Base-by-base conservation (phyloP, 2,113 vertebrate genomes). In the Leuciscus idus region DNA sequence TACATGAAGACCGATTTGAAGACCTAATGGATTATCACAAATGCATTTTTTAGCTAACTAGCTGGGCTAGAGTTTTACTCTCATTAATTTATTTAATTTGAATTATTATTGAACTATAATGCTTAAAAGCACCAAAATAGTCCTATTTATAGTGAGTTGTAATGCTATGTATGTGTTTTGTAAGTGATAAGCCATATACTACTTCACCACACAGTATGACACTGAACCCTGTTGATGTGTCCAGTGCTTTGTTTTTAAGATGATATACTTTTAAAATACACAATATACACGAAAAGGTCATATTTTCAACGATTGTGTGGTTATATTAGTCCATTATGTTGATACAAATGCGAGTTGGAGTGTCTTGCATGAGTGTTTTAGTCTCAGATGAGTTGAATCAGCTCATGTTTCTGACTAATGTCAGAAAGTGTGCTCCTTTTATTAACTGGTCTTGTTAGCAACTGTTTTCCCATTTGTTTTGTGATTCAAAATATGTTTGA, bases 41-140 rank as follows among this genome's bases (percentile, higher is more conserved):
- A 79, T 73, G 74, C 12, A 79, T 78, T 77, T 61, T 26, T 62
- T 19, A 43, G 66, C 84, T 85, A 82, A 94, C 90, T 94, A 94
- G 92, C 93, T 91, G 92, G 92, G 89, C 93, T 95, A 92, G 92
- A 94, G 85, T 43, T 88, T 21, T 87, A 21, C 36, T 70, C 77
- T 5, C 89, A 86, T 87, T 86, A 91, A 89, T 77, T 89, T 89
- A 85, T 88, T 89, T 61, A 82, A 87, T 86, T 62, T 85, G 52
- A 90, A 83, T 43, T 84, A 77, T 88, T 79, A 72, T 68, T 39
- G 55, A 70, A 13, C 12, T 64, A 33, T 64, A 77, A 30, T 26
- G 46, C 73, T 75, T 52, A 50, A 68, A 77, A 17, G 48, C 88
- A 70, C 78, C 83, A 77, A 88, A 91, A 50, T 86, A 76, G 78